phyloP scores from a whole-genome alignment of 2,888 invertebrate genomes.

The Incurvaria masculella region DNA sequence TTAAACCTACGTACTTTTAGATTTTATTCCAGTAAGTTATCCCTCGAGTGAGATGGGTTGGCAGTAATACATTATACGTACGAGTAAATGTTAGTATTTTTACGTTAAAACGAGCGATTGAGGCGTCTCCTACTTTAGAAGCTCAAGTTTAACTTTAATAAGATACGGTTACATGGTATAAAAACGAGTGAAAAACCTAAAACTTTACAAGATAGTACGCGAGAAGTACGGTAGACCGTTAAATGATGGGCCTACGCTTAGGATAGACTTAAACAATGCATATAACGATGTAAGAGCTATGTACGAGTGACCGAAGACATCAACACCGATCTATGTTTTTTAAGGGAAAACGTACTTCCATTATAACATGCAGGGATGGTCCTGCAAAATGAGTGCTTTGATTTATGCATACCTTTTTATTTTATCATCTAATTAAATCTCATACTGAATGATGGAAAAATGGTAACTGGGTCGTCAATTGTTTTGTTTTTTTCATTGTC shows the following conservation, averaged over 20 bases:
- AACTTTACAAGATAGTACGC: constrained; percentile 44
- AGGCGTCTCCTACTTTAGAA: constrained; percentile 39
- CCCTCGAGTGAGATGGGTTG: constrained; percentile 24
- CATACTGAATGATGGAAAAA: no score
- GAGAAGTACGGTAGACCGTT: constrained; percentile 47
- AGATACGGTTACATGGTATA: constrained; percentile 49
- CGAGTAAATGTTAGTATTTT: constrained; percentile 26
- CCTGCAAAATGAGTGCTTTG: no score
- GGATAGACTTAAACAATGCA: constrained; percentile 45
- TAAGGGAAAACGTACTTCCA: no score
- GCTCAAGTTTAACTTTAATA: constrained; percentile 54
- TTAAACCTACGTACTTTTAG: constrained; percentile 41
- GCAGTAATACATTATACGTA: constrained; percentile 34
- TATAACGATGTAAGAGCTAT: not conserved
- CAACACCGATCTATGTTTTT: no score
- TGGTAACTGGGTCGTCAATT: no score
- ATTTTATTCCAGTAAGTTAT: not conserved
- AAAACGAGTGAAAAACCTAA: constrained; percentile 56
- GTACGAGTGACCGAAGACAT: not conserved
- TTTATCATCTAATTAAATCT: no score
- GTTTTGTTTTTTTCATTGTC: no score
- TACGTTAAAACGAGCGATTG: constrained; percentile 14
- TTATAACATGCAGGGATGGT: no score
- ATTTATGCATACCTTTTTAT: no score
- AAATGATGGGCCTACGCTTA: constrained; percentile 48